Base-by-base conservation (phyloP, 2,113 vertebrate species). In the Procavia capensis region DNA sequence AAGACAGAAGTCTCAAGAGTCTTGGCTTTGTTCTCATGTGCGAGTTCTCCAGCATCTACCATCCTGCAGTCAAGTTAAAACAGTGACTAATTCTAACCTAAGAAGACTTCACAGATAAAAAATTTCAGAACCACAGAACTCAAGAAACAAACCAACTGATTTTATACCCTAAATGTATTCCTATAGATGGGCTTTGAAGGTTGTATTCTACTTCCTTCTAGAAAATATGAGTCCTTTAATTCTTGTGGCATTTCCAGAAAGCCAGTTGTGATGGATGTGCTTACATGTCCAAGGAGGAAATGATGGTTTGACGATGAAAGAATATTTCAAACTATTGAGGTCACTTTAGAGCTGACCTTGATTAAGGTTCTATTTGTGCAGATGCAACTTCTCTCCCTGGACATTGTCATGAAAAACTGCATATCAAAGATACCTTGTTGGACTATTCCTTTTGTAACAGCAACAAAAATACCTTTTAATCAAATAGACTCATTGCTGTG, bases 11-110 rank as follows among this genome's bases (percentile, higher is more conserved):
- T 72, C 57, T 91, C 76, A 6, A 36, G 86, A 88, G 59, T 43
- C 54, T n/a, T 92, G 7, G 79, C 47, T 96, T 87, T 70, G 17
- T 66, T 93, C 54, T 95, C 41, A 87, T 94, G 9, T 9, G 39
- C 66, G 59, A 41, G 19, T 45, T 39, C 50, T 66, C 36, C 36
- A 82, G 5, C 61, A 83, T 66, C 11, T 29, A 64, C 29, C 10
- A n/a, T 87, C 43, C 72, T 24, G 76, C 39, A 45, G 3, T 85
- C 63, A 13, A 25, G 80, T 31, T 64, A 93, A 83, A 16, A 36
- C 47, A 93, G 14, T 17, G 19, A 86, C 45, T 83, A 83, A 82
- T 66, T 93, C 20, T 81, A 78, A 91, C 61, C 45, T 68, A 96
- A 88, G 64, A 90, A 64, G 88, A 81, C 9, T 68, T 88, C 19